These are phyloP conservation scores for Pissodes strobi DNA, from an alignment of 1,140 invertebrate species.

Conservation along the genomic window DNA sequence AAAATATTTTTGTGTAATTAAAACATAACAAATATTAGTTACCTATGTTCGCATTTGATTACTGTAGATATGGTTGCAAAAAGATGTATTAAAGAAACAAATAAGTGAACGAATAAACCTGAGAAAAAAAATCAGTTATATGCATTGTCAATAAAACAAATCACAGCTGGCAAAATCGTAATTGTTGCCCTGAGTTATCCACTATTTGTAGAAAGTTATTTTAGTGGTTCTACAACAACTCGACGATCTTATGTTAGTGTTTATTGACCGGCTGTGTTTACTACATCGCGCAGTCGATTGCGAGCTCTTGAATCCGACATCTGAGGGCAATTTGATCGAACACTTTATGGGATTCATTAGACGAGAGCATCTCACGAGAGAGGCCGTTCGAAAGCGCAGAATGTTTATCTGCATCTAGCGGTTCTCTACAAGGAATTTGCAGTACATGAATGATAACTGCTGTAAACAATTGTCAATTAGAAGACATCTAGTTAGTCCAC, in stretches of 20 bases:
- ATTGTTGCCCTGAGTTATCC: conserved; percentile 10
- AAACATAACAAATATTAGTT: too few species aligned
- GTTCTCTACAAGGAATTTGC: conserved; percentile 54
- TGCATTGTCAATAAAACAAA: neutral
- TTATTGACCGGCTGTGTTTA: conserved; percentile 23
- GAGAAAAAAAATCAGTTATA: too few species aligned
- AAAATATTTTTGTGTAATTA: too few species aligned
- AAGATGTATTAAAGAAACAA: too few species aligned
- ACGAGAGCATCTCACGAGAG: conserved; percentile 41
- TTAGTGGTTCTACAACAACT: conserved; percentile 9
- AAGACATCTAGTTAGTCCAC: conserved; percentile 54
- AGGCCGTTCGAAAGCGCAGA: conserved; percentile 32
- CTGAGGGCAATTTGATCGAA: conserved; percentile 40
- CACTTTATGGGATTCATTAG: conserved; percentile 47
- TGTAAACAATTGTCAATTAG: conserved; percentile 58
- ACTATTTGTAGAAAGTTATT: conserved; percentile 5
- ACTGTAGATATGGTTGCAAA: too few species aligned
- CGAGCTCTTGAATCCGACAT: conserved; percentile 21
- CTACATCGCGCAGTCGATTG: conserved; percentile 14
- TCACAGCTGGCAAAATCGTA: neutral
- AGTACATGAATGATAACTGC: conserved; percentile 56
- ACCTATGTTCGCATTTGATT: too few species aligned
- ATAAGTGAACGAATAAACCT: too few species aligned
- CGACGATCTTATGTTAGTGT: conserved; percentile 5
- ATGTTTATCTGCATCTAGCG: conserved; percentile 49